Base-by-base conservation (phyloP, 2,888 invertebrate genomes). In the Pterobdella sp. region DNA sequence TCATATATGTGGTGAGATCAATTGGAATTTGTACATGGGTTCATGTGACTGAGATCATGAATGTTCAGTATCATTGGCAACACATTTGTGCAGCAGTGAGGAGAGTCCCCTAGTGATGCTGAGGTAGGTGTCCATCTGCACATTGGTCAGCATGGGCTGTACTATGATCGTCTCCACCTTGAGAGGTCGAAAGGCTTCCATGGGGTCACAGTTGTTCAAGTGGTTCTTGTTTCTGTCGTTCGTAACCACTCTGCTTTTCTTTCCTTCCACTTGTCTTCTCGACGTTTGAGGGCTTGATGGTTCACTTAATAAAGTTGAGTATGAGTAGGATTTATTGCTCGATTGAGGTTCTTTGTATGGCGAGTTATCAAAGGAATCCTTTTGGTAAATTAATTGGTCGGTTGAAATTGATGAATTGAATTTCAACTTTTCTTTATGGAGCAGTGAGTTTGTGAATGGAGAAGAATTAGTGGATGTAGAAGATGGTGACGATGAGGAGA, bases 81-180 rank as follows among this genome's bases (percentile, higher is more conserved):
- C 60, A 22, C 60, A 56, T 26, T 56, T 56, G 60, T 56, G 60
- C 60, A 56, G 60, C 60, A 56, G 60, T 22, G 60, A 22, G n/a
- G n/a, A 26, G 14, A 56, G 60, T 4, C 60, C 60, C 7, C 60
- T 22, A 3, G 60, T 56, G n/a, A 56, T 56, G 60, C n/a, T 4
- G 14, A 56, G 60, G 60, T 56, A 56, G 60, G 18, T 4, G 4
- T 22, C n/a, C 60, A 56, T 56, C n/a, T 56, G n/a, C 14, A 56
- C 60, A 22, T 56, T 56, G 60, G 60, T 56, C n/a, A 26, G 26
- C 4, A 22, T 26, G 4, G 60, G 60, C 60, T 56, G 60, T n/a
- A 56, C 60, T 18, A 56, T 56, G n/a, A 56, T 26, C 60, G 60
- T 56, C 60, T 56, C 60, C 7, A 4, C 4, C 60, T 22, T 56